Percentiles rank a stretch among this genome's conserved stretches.
These are phyloP conservation scores for Parnassius orleans DNA, from an alignment of 2,888 invertebrate species.

Conservation along the genomic window DNA sequence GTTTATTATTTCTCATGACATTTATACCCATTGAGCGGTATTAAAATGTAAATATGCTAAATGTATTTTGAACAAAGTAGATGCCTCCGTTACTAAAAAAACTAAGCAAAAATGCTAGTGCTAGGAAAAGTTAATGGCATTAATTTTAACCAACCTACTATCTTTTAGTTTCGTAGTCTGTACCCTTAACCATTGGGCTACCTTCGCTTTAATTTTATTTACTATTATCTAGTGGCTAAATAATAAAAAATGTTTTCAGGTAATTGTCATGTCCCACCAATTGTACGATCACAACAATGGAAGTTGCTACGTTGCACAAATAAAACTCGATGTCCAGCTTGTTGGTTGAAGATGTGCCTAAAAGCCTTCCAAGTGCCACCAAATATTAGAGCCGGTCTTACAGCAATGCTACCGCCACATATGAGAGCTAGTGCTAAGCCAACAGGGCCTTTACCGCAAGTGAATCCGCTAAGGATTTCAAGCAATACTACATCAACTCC, in stretches of 20 bases:
- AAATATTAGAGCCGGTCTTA: slow-evolving; percentile 84
- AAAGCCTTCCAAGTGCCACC: slow-evolving; percentile 89
- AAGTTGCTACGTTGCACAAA: slow-evolving; percentile 85
- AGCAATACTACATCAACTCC: slow-evolving; percentile 44
- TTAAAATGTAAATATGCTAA: too few relatives aligned
- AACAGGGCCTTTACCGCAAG: slow-evolving; percentile 48
- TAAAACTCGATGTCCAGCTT: slow-evolving; percentile 90
- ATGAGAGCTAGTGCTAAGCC: slow-evolving; percentile 74
- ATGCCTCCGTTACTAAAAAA: too few relatives aligned
- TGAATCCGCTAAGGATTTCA: slow-evolving; percentile 58
- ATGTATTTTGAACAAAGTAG: too few relatives aligned
- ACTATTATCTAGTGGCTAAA: neutral
- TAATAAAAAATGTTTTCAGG: slow-evolving; percentile 58
- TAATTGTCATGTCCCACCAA: slow-evolving; percentile 86
- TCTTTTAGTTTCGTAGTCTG: too few relatives aligned
- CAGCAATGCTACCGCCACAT: slow-evolving; percentile 84
- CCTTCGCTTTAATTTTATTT: too few relatives aligned
- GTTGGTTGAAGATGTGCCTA: slow-evolving; percentile 93
- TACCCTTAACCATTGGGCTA: too few relatives aligned
- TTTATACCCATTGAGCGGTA: too few relatives aligned
- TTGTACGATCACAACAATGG: slow-evolving; percentile 86
- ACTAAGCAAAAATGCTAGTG: too few relatives aligned
- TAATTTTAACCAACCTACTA: too few relatives aligned
- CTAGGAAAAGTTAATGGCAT: too few relatives aligned
- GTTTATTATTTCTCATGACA: too few relatives aligned